phyloP scores from a whole-genome alignment of 2,888 invertebrate genomes.

The Antitype chi region DNA sequence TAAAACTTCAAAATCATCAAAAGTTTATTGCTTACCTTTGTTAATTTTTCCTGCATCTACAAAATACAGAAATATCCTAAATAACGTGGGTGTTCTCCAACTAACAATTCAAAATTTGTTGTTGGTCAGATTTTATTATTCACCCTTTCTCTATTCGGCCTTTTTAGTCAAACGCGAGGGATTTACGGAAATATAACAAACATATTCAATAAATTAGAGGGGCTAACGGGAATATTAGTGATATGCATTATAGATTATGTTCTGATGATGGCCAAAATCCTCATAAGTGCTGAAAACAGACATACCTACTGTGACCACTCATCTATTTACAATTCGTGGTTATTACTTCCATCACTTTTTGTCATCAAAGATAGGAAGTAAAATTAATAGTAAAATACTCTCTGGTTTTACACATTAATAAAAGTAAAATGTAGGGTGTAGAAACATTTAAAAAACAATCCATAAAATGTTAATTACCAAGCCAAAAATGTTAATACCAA shows the following conservation, averaged over 20 bases:
- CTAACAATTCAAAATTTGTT: conserved; percentile 11
- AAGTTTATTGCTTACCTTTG: not conserved
- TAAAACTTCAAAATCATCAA: not conserved
- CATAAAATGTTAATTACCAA: not conserved
- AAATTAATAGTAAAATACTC: not conserved
- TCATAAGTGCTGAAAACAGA: not conserved
- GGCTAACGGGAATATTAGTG: conserved; percentile 34
- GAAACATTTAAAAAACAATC: not conserved
- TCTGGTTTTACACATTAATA: not conserved
- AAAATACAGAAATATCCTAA: not conserved
- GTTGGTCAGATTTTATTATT: conserved; percentile 28
- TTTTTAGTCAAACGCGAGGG: conserved; percentile 12
- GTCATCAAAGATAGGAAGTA: not conserved
- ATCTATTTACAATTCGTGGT: not conserved
- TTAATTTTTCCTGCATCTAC: not conserved
- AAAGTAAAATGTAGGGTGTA: not conserved
- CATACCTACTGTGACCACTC: not conserved
- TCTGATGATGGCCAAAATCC: conserved; percentile 2
- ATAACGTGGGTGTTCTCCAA: not conserved
- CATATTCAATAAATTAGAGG: conserved; percentile 27
- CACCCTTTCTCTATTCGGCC: conserved; percentile 9
- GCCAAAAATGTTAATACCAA: conserved; percentile 14
- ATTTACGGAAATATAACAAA: conserved; percentile 33
- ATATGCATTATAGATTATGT: conserved; percentile 42
- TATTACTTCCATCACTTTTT: not conserved